Conservation (phyloP, 2,888 invertebrate species). For the Lepidochrysops patricia region DNA sequence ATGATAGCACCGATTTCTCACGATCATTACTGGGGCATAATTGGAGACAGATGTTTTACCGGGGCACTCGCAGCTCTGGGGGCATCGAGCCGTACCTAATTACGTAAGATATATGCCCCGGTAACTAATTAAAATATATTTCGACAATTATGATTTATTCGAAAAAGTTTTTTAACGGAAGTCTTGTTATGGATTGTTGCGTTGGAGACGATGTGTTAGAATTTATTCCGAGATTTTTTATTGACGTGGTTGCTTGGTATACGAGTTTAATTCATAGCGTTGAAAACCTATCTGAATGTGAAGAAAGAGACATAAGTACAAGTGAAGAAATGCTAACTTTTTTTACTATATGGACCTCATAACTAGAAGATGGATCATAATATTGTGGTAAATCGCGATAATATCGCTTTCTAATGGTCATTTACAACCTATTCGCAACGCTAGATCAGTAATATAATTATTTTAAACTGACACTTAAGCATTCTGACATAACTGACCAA, state of each 20-base stretch:
- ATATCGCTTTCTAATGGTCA: too few relatives aligned
- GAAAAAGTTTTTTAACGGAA: background rate
- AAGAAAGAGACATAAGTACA: too few relatives aligned
- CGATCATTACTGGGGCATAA: constrained; percentile 32
- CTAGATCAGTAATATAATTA: too few relatives aligned
- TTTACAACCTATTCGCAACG: too few relatives aligned
- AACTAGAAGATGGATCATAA: too few relatives aligned
- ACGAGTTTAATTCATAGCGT: too few relatives aligned
- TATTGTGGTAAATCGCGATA: too few relatives aligned
- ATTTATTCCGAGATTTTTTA: background rate
- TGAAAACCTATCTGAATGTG: too few relatives aligned
- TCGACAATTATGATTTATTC: constrained; percentile 30
- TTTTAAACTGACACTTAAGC: background rate
- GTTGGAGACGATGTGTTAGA: background rate
- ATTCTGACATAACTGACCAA: background rate
- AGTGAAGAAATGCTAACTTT: too few relatives aligned
- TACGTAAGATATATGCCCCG: constrained; percentile 34
- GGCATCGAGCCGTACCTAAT: constrained; percentile 30
- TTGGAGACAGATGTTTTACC: constrained; percentile 33
- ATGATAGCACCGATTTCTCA: constrained; percentile 31
- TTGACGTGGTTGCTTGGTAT: background rate
- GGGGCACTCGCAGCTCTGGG: background rate
- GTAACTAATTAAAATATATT: constrained; percentile 32
- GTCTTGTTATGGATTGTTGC: background rate
- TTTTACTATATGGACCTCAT: too few relatives aligned